Evolutionary conservation across 2,888 invertebrate species (phyloP), one percentile per base, ranked within the genome.

Genomic region (Erynnis tages): DNA sequence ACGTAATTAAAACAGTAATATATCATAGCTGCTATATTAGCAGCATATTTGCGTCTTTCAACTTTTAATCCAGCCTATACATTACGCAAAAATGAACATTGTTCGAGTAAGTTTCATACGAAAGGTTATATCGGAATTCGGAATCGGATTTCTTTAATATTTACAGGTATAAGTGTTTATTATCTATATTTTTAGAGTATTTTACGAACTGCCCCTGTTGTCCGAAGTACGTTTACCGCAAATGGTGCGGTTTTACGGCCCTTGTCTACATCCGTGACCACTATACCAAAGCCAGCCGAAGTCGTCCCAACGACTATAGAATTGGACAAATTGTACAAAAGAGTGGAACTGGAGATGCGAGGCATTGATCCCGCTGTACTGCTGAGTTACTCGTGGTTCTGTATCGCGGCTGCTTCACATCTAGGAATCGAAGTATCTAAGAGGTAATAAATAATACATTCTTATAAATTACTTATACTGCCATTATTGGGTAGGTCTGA

Each of bases 351-450:
- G 54, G 98, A 98, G 88, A 91, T 97, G 63, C 92, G 94, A 71
- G 95, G 97, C 10, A 93, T 97, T 69, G 98, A 98, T 76, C 93
- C 93, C 1, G 95, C 95, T 0, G 97, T 98, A 0, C 79, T 98
- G 14, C 92, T 94, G 57, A 98, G 98, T 84, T 99, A 97, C 75
- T 93, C 94, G 8, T 93, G 93, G 91, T 98, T 97, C 85, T 93
- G 96, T 16, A 91, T 91, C 3, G 93, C 93, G 52, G 94, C 97
- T 23, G 97, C 97, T 0, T 90, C 92, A 29, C 93, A 97, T 81
- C 91, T 98, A 54, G 94, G 94, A 16, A 92, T 98, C 54, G 91
- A 93, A 73, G 87, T 94, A 34, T 94, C 93, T 50, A 93, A 93
- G 66, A 91, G 90, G 94, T 94, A 29, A n/a, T n/a, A n/a, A n/a